These are phyloP conservation scores for Leptinotarsa tumamoca DNA, from an alignment of 2,888 invertebrate genomes.

Conservation along the genomic window DNA sequence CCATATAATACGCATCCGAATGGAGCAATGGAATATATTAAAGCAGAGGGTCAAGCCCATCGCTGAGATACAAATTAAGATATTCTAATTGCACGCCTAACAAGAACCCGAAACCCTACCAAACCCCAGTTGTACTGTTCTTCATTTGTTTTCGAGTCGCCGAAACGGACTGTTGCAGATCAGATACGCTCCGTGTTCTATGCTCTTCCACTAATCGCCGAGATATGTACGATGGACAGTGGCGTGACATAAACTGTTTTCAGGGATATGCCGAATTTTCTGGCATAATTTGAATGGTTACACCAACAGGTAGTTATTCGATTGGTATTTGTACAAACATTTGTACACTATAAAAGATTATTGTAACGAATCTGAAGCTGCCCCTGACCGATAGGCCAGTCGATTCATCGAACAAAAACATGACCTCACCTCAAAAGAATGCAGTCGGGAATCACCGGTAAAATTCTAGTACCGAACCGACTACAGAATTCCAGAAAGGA, in stretches of 20 bases:
- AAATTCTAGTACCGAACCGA: no score
- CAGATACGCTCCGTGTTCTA: constrained; percentile 27
- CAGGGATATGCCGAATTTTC: background rate
- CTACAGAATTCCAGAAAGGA: no score
- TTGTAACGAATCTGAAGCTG: no score
- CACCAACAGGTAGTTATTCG: no score
- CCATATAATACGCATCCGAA: constrained; percentile 19
- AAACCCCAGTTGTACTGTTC: constrained; percentile 51
- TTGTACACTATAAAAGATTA: no score
- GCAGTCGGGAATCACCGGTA: no score
- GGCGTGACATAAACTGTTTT: background rate
- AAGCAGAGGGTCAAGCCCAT: constrained; percentile 65
- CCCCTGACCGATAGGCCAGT: no score
- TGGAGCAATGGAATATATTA: constrained; percentile 62
- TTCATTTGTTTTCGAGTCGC: constrained; percentile 53
- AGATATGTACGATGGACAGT: constrained; percentile 42
- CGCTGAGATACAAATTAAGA: constrained; percentile 77
- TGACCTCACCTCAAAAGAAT: no score
- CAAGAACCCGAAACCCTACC: constrained; percentile 59
- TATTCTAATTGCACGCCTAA: constrained; percentile 73
- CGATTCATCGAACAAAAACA: no score
- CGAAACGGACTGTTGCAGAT: constrained; percentile 27
- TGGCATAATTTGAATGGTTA: background rate
- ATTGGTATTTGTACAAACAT: no score
- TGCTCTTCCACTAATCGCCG: constrained; percentile 38